Evolutionary conservation across 2,113 vertebrate genomes (phyloP).

Genomic region (Zosterops pallidus): DNA sequence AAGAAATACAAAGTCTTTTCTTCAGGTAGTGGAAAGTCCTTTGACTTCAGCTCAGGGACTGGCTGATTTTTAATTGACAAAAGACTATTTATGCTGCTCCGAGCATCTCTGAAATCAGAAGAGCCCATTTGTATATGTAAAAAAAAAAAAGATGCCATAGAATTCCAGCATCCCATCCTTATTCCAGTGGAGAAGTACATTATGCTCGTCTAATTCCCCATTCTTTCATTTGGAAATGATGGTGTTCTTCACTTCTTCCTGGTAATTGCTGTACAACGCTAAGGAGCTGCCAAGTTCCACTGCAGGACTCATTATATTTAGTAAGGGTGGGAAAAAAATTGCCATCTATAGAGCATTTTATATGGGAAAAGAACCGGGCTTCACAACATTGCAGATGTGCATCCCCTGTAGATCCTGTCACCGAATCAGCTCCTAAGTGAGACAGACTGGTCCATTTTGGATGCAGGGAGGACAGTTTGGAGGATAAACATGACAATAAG

Average conservation of each 20-base stretch:
- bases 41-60: background rate
- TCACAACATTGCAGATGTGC: slow-evolving; percentile 1
- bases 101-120: slow-evolving; percentile 10
- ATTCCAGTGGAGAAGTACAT: background rate
- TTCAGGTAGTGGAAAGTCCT: background rate
- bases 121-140: slow-evolving; percentile 20
- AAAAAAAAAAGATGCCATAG: slow-evolving; percentile 24
- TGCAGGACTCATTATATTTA: slow-evolving; percentile 54
- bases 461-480: background rate
- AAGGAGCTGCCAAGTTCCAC: slow-evolving; percentile 42
- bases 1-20: background rate
- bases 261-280: slow-evolving; percentile 28
- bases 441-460: background rate
- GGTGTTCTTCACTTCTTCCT: slow-evolving; percentile 16
- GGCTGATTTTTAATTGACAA: background rate
- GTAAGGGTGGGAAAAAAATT: slow-evolving; percentile 9
- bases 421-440: background rate
- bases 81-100: background rate
- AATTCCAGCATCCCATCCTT: slow-evolving; percentile 27
- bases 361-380: background rate
- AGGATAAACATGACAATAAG: background rate
- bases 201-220: slow-evolving; percentile 25
- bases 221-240: slow-evolving; percentile 53
- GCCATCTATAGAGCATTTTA: background rate
- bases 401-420: background rate